Conservation (phyloP, 2,888 invertebrate species). For the Acronicta aceris region DNA sequence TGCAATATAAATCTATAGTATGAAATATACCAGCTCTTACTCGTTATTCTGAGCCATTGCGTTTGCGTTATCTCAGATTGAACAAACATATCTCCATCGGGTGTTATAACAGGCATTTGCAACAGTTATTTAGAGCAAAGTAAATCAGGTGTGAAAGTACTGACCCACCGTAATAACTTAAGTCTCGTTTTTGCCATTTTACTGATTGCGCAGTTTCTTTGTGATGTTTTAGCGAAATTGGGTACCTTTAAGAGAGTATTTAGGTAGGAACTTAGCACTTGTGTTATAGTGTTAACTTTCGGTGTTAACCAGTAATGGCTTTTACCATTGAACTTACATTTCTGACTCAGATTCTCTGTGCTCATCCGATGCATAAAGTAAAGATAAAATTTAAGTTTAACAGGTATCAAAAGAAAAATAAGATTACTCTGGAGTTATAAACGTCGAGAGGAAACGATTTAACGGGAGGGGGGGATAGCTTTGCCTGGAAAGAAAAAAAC, state of each 20-base stretch:
- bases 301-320: conserved; percentile 31
- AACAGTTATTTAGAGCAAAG: conserved; percentile 63
- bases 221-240: conserved; percentile 7
- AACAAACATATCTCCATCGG: conserved; percentile 68
- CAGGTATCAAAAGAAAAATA: too few species aligned
- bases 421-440: too few species aligned
- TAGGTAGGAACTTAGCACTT: conserved; percentile 20
- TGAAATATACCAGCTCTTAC: conserved; percentile 29
- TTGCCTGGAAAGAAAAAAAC: too few species aligned
- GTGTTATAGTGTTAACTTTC: neutral
- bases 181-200: conserved; percentile 31
- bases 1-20: conserved; percentile 43
- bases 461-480: too few species aligned
- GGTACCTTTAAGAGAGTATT: conserved; percentile 1
- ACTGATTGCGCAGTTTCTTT: conserved; percentile 22
- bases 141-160: conserved; percentile 71
- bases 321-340: conserved; percentile 11
- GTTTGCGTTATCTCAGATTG: conserved; percentile 40
- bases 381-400: too few species aligned
- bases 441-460: too few species aligned
- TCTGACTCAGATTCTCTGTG: too few species aligned
- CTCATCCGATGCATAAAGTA: too few species aligned
- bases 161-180: conserved; percentile 51
- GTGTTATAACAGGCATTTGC: conserved; percentile 64
- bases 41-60: conserved; percentile 36